Percentiles rank a stretch among this genome's conserved stretches.
Conservation (phyloP, 2,888 invertebrate species). For the Nephrotoma flavescens region DNA sequence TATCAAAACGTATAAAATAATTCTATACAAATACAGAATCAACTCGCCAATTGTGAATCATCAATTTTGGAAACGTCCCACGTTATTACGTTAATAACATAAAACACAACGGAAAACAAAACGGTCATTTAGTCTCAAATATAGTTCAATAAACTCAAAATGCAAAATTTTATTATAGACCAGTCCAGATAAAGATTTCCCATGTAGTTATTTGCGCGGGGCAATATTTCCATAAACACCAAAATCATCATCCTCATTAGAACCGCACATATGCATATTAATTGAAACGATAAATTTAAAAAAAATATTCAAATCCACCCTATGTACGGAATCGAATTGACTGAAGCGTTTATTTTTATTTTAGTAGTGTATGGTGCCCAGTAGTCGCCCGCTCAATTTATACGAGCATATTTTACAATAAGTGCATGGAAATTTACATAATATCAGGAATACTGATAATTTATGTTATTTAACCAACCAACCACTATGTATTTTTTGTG, state of each 20-base stretch:
- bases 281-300: not conserved
- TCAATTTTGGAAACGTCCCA: not conserved
- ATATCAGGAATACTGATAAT: not conserved
- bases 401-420: not conserved
- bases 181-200: not conserved
- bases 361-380: not conserved
- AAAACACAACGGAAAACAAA: not conserved
- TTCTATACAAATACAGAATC: not conserved
- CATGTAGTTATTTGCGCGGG: not conserved
- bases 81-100: not conserved
- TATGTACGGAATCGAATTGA: not conserved
- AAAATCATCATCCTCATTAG: not conserved
- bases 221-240: not conserved
- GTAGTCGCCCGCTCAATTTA: not conserved
- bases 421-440: not conserved
- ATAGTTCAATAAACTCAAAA: not conserved
- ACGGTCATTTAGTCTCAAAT: not conserved
- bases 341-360: not conserved
- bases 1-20: not conserved
- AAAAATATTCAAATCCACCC: not conserved
- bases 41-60: not conserved
- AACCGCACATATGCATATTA: not conserved
- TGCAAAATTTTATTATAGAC: not conserved
- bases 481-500: not conserved
- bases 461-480: not conserved